Evolutionary conservation across 1,140 invertebrate species (phyloP).

Genomic region (Atta texana): DNA sequence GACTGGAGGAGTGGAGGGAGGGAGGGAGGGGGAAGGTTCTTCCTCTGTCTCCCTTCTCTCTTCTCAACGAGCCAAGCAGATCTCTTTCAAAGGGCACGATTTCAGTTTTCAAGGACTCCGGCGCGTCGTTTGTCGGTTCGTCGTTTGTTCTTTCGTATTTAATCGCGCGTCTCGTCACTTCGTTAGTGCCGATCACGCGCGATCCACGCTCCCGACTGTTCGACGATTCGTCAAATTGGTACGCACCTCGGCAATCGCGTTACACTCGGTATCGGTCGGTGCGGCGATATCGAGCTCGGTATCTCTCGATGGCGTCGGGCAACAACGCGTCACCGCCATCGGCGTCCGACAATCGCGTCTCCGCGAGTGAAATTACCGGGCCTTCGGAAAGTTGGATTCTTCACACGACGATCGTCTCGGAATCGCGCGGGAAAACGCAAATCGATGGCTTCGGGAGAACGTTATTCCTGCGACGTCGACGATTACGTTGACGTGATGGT

Average conservation of each 20-base stretch:
- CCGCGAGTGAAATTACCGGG: not conserved
- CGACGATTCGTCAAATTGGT: not conserved
- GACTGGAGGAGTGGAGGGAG: not conserved
- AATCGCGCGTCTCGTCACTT: slow-evolving; percentile 17
- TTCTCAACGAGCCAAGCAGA: slow-evolving; percentile 77
- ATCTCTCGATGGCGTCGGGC: slow-evolving; percentile 71
- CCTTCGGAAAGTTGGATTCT: not conserved
- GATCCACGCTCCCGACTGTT: not conserved
- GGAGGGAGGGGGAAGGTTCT: slow-evolving; percentile 24
- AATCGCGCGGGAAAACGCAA: not conserved
- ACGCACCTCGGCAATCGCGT: not conserved
- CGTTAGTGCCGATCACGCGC: slow-evolving; percentile 58
- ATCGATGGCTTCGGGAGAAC: not conserved
- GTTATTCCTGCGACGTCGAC: not conserved
- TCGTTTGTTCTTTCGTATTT: slow-evolving; percentile 52
- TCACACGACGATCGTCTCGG: not conserved
- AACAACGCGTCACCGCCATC: slow-evolving; percentile 62
- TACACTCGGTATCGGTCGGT: not conserved
- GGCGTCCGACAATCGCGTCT: slow-evolving; percentile 57
- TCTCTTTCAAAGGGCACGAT: slow-evolving; percentile 87
- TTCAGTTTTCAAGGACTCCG: slow-evolving; percentile 86
- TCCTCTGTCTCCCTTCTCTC: slow-evolving; percentile 73
- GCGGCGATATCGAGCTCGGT: not conserved
- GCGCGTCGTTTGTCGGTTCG: slow-evolving; percentile 76
- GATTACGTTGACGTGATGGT: not conserved